Evolutionary conservation across 2,888 invertebrate species (phyloP).

Genomic region (Hymenopus coronatus): DNA sequence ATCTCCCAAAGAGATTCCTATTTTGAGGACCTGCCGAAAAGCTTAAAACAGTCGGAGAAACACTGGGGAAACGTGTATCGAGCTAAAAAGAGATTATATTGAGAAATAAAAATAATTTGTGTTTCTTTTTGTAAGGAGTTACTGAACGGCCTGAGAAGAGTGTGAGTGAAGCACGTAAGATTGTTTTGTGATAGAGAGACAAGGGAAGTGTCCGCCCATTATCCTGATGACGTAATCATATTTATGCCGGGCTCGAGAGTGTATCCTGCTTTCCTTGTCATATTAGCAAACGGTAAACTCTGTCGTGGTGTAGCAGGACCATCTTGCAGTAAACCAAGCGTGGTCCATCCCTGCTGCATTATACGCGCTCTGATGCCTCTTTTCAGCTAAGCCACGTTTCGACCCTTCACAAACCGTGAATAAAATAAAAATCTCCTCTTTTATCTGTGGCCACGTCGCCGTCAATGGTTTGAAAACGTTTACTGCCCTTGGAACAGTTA

Average conservation of each 20-base stretch:
- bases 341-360: neutral
- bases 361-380: constrained; percentile 7
- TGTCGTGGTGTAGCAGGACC: neutral
- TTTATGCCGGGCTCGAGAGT: neutral
- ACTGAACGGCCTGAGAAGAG: no score
- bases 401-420: neutral
- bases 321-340: constrained; percentile 28
- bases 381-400: neutral
- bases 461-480: neutral
- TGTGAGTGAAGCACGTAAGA: no score
- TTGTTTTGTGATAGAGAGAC: no score
- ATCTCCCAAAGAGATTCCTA: no score
- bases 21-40: no score
- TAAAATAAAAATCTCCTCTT: neutral
- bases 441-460: neutral
- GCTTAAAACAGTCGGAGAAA: no score
- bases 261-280: neutral
- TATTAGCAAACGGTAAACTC: neutral
- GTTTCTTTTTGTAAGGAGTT: no score
- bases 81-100: no score
- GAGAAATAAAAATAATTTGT: no score
- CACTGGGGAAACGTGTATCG: no score
- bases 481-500: neutral
- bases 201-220: neutral
- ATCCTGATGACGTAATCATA: neutral